A percentile compares a stretch with the other conserved stretches of the same genome.
These are phyloP conservation scores for Orchesella flavescens DNA, from an alignment of 2,888 invertebrate genomes.

Conservation along the genomic window DNA sequence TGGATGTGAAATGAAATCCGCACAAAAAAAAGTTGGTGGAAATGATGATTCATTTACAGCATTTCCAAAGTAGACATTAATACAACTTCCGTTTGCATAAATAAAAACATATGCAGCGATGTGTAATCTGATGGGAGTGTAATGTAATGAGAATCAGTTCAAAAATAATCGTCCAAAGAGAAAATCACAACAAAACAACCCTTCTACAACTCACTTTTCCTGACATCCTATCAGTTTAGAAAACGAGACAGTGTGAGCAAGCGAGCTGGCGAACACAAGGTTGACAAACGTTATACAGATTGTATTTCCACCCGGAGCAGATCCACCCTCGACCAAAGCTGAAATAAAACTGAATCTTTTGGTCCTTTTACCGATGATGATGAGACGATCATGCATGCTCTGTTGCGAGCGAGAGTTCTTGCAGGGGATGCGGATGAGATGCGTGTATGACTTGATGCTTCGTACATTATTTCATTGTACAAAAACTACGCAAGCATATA, in stretches of 20 bases:
- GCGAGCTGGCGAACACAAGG: conserved; percentile 15
- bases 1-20: neutral
- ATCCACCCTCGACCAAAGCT: conserved; percentile 61
- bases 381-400: conserved; percentile 34
- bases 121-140: neutral
- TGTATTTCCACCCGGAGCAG: conserved; percentile 13
- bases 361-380: conserved; percentile 44
- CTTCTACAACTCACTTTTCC: conserved; percentile 23
- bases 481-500: neutral
- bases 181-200: conserved; percentile 38
- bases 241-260: no score
- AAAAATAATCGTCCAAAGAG: neutral
- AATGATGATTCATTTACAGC: conserved; percentile 39
- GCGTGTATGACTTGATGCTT: conserved; percentile 17
- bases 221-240: conserved; percentile 17
- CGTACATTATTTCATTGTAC: neutral
- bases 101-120: conserved; percentile 13
- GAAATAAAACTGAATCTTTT: conserved; percentile 60
- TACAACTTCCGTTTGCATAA: neutral
- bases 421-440: conserved; percentile 10
- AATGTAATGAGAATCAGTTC: conserved; percentile 37
- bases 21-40: conserved; percentile 1
- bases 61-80: conserved; percentile 36
- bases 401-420: neutral
- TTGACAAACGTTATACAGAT: conserved; percentile 39